Conservation (phyloP, 1,140 invertebrate genomes). For the Temnothorax longispinosus region DNA sequence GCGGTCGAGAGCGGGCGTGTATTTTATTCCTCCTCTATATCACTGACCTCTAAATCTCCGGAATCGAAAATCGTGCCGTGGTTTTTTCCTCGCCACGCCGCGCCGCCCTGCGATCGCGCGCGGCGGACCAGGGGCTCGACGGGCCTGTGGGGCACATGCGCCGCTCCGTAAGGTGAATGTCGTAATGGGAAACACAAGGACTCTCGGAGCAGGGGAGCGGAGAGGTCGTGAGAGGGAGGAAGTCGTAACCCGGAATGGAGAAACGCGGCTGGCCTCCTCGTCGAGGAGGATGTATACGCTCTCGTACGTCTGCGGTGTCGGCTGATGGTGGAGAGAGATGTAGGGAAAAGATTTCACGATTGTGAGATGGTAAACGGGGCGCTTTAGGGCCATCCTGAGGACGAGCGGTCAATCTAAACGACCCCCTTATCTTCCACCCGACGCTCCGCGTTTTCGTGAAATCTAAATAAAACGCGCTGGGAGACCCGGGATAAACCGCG, state of each 20-base stretch:
- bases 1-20: not conserved
- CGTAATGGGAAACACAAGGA: slow-evolving; percentile 41
- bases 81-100: not conserved
- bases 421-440: slow-evolving; percentile 80
- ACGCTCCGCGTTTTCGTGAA: slow-evolving; percentile 59
- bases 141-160: not conserved
- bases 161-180: slow-evolving; percentile 19
- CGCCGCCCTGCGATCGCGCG: not conserved
- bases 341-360: slow-evolving; percentile 79
- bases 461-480: slow-evolving; percentile 76
- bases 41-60: slow-evolving; percentile 37
- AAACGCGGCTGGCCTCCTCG: slow-evolving; percentile 49
- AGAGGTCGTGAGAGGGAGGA: slow-evolving; percentile 37
- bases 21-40: slow-evolving; percentile 26
- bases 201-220: not conserved
- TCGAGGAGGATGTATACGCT: slow-evolving; percentile 37
- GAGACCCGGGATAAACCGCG: slow-evolving; percentile 43
- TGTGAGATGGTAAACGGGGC: slow-evolving; percentile 81
- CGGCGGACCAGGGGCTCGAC: not conserved
- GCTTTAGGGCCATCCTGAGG: slow-evolving; percentile 83
- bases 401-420: slow-evolving; percentile 85
- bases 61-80: slow-evolving; percentile 7
- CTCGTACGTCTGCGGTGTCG: slow-evolving; percentile 30
- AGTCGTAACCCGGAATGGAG: slow-evolving; percentile 54
- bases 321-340: slow-evolving; percentile 63